A percentile compares a stretch with the other conserved stretches of the same genome.
phyloP scores from a whole-genome alignment of 2,797 vertebrate genomes.

The Chelmon rostratus region DNA sequence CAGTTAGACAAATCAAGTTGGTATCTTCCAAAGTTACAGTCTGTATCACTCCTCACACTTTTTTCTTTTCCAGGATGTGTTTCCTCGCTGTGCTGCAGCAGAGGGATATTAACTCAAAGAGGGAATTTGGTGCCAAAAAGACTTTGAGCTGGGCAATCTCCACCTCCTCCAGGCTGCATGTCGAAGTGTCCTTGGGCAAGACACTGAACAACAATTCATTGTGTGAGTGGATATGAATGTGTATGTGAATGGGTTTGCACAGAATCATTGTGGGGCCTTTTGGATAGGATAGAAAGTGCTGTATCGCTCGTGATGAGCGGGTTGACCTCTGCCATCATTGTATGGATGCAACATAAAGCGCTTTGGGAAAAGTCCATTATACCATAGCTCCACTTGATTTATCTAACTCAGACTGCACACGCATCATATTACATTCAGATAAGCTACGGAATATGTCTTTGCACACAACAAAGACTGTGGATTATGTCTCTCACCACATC shows the following conservation, averaged over 20 bases:
- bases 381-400: neutral
- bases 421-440: neutral
- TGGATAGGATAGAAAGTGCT: too few relatives aligned
- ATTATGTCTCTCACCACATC: neutral
- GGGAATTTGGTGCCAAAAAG: neutral
- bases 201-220: too few relatives aligned
- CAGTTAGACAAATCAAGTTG: neutral
- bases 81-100: neutral
- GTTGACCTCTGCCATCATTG: too few relatives aligned
- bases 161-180: too few relatives aligned
- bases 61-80: neutral
- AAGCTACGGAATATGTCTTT: neutral
- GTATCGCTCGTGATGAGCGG: too few relatives aligned
- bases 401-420: neutral
- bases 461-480: neutral
- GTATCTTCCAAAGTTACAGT: neutral
- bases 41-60: neutral
- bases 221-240: too few relatives aligned
- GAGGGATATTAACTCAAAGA: neutral
- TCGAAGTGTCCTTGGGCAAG: too few relatives aligned
- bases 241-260: too few relatives aligned
- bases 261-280: too few relatives aligned
- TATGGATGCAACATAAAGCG: too few relatives aligned
- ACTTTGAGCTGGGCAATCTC: too few relatives aligned
- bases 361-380: too few relatives aligned